A percentile compares a stretch with the other conserved stretches of the same genome.
Conservation (phyloP, 2,113 vertebrate species). For the Ictidomys tridecemlineatus region DNA sequence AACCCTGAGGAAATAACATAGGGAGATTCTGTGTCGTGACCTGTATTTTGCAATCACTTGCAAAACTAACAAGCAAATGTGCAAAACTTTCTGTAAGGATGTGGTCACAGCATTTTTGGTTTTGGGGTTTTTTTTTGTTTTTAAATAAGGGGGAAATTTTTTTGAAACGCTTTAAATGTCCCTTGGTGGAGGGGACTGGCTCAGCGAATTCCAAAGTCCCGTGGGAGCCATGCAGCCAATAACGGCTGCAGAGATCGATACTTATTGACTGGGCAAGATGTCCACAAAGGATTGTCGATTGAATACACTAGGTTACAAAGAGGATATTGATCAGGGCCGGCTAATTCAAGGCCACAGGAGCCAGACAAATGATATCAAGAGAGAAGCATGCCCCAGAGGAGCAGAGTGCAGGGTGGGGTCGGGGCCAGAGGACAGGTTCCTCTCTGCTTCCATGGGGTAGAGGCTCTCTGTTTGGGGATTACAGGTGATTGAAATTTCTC, state of each 20-base stretch:
- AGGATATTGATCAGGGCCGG: conserved; percentile 60
- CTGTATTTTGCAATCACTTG: background rate
- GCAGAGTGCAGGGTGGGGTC: background rate
- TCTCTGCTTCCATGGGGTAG: background rate
- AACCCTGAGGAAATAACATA: background rate
- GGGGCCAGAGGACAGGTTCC: background rate
- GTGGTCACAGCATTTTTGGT: background rate
- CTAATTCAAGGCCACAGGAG: conserved; percentile 57
- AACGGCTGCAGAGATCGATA: conserved; percentile 66
- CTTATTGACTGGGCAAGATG: conserved; percentile 77
- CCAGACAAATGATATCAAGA: conserved; percentile 22
- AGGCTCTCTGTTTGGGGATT: conserved; percentile 23
- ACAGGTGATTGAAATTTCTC: conserved; percentile 64
- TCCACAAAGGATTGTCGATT: conserved; percentile 69
- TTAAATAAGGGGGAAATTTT: background rate
- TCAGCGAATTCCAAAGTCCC: conserved; percentile 68
- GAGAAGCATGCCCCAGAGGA: background rate
- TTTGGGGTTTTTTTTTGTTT: background rate
- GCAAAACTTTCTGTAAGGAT: conserved; percentile 3
- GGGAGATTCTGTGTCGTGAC: background rate
- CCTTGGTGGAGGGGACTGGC: conserved; percentile 32
- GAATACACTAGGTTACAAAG: conserved; percentile 67
- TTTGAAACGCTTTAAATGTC: background rate
- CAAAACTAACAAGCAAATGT: conserved; percentile 34
- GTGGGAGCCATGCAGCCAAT: conserved; percentile 38